Evolutionary conservation across 1,140 invertebrate species (phyloP).

Genomic region (Tetranychus cinnabarinus): DNA sequence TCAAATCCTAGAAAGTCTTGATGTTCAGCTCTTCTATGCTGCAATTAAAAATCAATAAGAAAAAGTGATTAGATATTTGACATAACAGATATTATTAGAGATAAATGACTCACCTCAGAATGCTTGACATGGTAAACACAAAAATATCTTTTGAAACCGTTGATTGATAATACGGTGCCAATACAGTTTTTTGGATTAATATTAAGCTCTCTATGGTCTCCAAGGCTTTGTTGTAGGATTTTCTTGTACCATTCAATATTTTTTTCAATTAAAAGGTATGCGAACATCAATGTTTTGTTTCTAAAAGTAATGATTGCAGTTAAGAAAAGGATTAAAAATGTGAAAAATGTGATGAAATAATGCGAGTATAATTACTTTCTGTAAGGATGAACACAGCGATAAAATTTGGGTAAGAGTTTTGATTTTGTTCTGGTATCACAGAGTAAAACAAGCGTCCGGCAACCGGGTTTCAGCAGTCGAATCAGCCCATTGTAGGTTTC

Average conservation of each 20-base stretch:
- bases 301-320: conserved; percentile 27
- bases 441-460: conserved; percentile 67
- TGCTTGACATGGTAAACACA: conserved; percentile 95
- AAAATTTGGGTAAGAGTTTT: conserved; percentile 66
- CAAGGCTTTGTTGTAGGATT: conserved; percentile 54
- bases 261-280: conserved; percentile 68
- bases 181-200: conserved; percentile 92
- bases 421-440: conserved; percentile 65
- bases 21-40: not conserved
- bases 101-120: conserved; percentile 23
- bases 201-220: conserved; percentile 47
- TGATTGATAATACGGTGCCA: conserved; percentile 82
- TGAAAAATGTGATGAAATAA: not conserved
- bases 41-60: not conserved
- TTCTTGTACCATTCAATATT: conserved; percentile 75
- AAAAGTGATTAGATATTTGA: not conserved
- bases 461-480: conserved; percentile 74
- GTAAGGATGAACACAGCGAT: conserved; percentile 79
- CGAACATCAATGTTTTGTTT: conserved; percentile 77
- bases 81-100: not conserved
- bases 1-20: conserved; percentile 18
- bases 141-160: conserved; percentile 88
- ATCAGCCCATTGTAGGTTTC: conserved; percentile 90
- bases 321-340: not conserved
- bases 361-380: conserved; percentile 39